Base-by-base conservation (phyloP, 1,140 invertebrate genomes). In the Pantala flavescens region DNA sequence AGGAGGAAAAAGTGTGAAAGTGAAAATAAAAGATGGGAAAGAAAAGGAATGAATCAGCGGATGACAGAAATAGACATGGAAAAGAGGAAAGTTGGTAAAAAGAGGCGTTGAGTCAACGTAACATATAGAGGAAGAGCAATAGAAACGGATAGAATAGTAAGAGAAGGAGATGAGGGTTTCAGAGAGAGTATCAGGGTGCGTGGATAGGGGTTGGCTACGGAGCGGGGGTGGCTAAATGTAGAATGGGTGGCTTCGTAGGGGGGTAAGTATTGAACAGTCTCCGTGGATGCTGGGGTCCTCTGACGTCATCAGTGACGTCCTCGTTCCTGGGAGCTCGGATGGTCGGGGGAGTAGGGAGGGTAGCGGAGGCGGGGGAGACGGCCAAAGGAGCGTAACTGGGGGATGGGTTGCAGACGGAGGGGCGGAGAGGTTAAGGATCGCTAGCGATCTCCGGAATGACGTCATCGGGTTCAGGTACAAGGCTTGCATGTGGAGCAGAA, bases 261-360 rank as follows among this genome's bases (percentile, higher is more conserved):
- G 49, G 49, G 49, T 63, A 19, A 63, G 49, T 63, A 63, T 63
- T 63, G 49, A 63, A 63, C 49, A 63, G 49, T 63, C 49, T 3
- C 49, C 49, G 14, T 63, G 49, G 49, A 63, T 63, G 49, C 49
- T 63, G 49, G 49, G 12, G 49, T 16, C 49, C 49, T 63, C 49
- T 63, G 49, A 63, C 49, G 49, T 63, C 49, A 63, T 63, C 49
- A 63, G n/a, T 63, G 49, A 63, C 49, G 49, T 63, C 49, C 49
- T 63, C 49, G 49, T 63, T 63, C 49, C 49, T 16, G 49, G 49
- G 49, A 63, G 49, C n/a, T 3, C 49, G 12, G 49, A 63, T 3
- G 49, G 49, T 16, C 9, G 49, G 49, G 49, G 49, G 12, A 63
- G 49, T 36, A 36, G 28, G 28, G 28, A 36, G 49, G 49, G 49